Conservation (phyloP, 2,888 invertebrate species). For the Eremobia ochroleuca region DNA sequence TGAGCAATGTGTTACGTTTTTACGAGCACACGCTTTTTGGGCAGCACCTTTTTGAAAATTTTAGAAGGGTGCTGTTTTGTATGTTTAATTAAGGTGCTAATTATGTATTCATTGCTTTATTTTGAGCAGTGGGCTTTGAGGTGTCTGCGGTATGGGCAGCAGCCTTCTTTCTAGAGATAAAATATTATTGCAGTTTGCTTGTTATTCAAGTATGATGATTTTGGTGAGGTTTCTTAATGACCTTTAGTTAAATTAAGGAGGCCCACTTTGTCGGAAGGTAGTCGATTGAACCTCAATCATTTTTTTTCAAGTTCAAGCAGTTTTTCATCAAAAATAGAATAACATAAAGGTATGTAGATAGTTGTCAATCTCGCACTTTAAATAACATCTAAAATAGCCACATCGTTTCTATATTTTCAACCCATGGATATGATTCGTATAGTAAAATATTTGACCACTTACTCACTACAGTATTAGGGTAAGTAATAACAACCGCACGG, state of each 20-base stretch:
- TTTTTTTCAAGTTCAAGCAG: neutral
- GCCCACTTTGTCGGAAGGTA: neutral
- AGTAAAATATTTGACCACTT: neutral
- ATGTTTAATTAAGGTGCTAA: slow-evolving; percentile 62
- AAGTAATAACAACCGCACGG: too few relatives aligned
- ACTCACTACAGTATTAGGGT: neutral
- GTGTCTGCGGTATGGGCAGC: neutral
- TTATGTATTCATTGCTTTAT: slow-evolving; percentile 54
- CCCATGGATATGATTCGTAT: neutral
- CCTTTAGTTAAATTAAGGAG: neutral
- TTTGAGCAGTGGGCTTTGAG: neutral
- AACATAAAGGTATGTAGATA: neutral
- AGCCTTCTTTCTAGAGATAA: neutral
- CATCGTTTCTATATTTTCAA: neutral
- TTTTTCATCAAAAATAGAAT: neutral
- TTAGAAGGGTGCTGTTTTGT: slow-evolving; percentile 56
- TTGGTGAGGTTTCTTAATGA: neutral
- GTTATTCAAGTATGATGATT: neutral
- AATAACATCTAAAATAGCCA: neutral
- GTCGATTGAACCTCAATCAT: neutral
- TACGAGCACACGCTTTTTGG: slow-evolving; percentile 74
- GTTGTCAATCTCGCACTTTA: neutral
- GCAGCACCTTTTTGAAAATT: slow-evolving; percentile 56
- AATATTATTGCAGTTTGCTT: neutral
- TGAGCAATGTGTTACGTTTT: slow-evolving; percentile 78